Evolutionary conservation across 2,113 vertebrate genomes (phyloP).

Genomic region (Galemys pyrenaicus): DNA sequence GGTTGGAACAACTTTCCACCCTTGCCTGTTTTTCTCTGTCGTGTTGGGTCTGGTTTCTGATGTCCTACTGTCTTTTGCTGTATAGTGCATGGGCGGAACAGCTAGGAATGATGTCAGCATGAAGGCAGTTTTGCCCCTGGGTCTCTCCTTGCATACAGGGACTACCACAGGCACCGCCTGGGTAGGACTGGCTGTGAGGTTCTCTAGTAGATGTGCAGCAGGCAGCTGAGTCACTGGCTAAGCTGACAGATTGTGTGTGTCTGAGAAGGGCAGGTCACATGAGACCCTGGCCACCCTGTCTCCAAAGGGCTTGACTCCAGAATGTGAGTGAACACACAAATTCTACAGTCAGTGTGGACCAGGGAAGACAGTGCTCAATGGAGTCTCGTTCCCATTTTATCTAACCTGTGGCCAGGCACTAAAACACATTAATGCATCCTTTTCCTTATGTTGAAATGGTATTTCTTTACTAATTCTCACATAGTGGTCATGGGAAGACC

Average conservation of each 20-base stretch:
- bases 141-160: conserved; percentile 35
- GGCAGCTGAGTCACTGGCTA: conserved; percentile 24
- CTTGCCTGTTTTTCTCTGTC: conserved; percentile 48
- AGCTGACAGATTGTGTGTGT: background rate
- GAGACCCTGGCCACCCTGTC: background rate
- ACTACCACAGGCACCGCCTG: conserved; percentile 28
- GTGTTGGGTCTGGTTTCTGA: background rate
- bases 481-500: background rate
- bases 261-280: background rate
- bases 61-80: conserved; percentile 44
- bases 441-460: background rate
- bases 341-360: background rate
- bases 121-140: conserved; percentile 61
- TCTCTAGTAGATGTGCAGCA: background rate
- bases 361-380: background rate
- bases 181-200: conserved; percentile 40
- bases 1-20: background rate
- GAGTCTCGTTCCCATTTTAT: background rate
- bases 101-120: conserved; percentile 63
- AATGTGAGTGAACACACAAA: background rate
- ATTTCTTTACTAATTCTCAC: background rate
- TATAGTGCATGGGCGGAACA: background rate
- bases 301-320: background rate
- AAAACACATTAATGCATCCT: background rate
- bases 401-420: background rate